Percentiles rank a stretch among this genome's conserved stretches.
Evolutionary conservation across 2,113 vertebrate species (phyloP).

Genomic region (Sphyrna mokarran): DNA sequence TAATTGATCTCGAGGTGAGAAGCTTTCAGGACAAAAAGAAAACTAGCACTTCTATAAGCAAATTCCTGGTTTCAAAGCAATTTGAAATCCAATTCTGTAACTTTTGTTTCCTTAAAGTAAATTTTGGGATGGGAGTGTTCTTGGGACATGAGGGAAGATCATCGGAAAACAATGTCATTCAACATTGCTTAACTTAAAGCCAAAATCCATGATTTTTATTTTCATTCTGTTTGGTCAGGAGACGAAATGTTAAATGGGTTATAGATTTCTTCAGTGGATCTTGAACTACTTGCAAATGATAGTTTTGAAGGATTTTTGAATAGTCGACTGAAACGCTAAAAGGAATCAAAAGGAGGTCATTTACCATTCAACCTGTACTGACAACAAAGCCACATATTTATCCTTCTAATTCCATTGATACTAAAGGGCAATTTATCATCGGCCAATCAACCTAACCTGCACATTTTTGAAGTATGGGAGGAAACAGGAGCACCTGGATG

Average conservation of each 20-base stretch:
- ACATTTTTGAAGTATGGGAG: no score
- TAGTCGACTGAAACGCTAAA: no score
- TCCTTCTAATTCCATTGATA: no score
- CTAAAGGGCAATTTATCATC: no score
- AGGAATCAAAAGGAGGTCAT: no score
- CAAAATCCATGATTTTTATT: background rate
- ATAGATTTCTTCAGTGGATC: background rate
- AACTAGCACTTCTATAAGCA: background rate
- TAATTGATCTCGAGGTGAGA: conserved; percentile 84
- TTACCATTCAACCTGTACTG: no score
- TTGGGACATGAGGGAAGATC: background rate
- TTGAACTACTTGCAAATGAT: background rate
- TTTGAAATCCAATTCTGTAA: background rate
- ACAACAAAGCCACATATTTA: no score
- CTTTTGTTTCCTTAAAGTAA: background rate
- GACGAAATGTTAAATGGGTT: background rate
- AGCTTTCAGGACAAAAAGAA: background rate
- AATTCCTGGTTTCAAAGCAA: background rate
- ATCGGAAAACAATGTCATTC: background rate
- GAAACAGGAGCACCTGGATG: no score
- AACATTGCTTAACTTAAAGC: background rate
- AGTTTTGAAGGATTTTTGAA: background rate
- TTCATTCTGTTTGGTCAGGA: background rate
- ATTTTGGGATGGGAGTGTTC: background rate
- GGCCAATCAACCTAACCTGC: no score